Conservation (phyloP, 2,888 invertebrate species). For the Trilocha varians region DNA sequence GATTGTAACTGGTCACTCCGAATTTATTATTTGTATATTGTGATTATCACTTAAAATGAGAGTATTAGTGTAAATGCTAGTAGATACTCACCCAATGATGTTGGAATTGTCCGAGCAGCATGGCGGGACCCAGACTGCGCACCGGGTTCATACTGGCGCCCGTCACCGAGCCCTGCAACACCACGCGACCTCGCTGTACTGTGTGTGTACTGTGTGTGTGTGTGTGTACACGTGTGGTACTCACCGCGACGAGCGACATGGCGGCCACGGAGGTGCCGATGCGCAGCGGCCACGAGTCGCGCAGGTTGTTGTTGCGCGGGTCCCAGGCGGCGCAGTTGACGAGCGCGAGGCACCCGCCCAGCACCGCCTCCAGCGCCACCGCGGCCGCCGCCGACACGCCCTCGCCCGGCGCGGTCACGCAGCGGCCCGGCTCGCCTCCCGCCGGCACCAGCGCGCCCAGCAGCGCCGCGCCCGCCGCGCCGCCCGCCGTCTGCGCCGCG, state of each 20-base stretch:
- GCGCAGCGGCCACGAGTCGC: slow-evolving; percentile 77
- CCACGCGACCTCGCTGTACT: not conserved
- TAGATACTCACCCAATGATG: slow-evolving; percentile 79
- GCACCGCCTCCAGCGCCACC: slow-evolving; percentile 73
- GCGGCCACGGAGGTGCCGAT: slow-evolving; percentile 77
- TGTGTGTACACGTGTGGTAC: slow-evolving; percentile 17
- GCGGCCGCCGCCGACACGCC: slow-evolving; percentile 65
- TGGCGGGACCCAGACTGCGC: slow-evolving; percentile 80
- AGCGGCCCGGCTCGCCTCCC: slow-evolving; percentile 23
- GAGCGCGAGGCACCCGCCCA: slow-evolving; percentile 76
- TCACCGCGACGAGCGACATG: slow-evolving; percentile 77
- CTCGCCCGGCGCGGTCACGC: slow-evolving; percentile 48
- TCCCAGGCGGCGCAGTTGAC: slow-evolving; percentile 83
- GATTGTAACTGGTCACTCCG: too few relatives aligned
- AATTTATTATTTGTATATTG: too few relatives aligned
- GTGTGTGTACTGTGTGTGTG: not conserved
- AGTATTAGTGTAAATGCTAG: too few relatives aligned
- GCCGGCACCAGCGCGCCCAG: slow-evolving; percentile 53
- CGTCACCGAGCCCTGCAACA: slow-evolving; percentile 76
- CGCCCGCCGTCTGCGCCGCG: slow-evolving; percentile 79
- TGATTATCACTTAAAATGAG: too few relatives aligned
- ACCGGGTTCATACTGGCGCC: slow-evolving; percentile 83
- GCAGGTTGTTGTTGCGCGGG: slow-evolving; percentile 72
- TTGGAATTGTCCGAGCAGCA: slow-evolving; percentile 75
- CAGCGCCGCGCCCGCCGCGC: slow-evolving; percentile 74